Conservation (phyloP, 1,140 invertebrate genomes). For the Macrobrachium rosenbergii region DNA sequence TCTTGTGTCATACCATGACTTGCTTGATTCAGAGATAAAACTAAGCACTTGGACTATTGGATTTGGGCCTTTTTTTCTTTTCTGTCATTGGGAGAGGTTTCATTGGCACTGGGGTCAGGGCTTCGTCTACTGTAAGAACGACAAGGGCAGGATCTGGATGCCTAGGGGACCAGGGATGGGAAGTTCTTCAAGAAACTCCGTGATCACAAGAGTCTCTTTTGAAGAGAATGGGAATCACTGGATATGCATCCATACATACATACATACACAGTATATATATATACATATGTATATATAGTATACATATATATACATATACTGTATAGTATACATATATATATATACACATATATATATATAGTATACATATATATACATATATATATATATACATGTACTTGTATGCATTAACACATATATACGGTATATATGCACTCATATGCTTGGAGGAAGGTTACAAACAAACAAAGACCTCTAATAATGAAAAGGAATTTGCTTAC, state of each 20-base stretch:
- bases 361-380: conserved; percentile 15
- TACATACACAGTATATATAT: conserved; percentile 19
- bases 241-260: too few species aligned
- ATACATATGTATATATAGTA: conserved; percentile 30
- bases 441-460: background rate
- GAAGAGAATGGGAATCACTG: too few species aligned
- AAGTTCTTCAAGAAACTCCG: too few species aligned
- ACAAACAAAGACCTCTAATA: background rate
- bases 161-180: too few species aligned
- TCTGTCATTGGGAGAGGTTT: too few species aligned
- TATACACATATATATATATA: background rate
- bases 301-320: conserved; percentile 18
- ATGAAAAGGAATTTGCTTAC: background rate
- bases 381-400: background rate
- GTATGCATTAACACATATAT: conserved; percentile 42
- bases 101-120: too few species aligned
- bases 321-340: background rate
- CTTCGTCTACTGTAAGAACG: too few species aligned
- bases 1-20: background rate
- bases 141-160: too few species aligned
- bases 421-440: conserved; percentile 25
- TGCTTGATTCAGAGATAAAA: conserved; percentile 2
- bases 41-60: background rate
- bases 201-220: too few species aligned
- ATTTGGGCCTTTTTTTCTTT: too few species aligned